phyloP scores from a whole-genome alignment of 2,797 vertebrate genomes.

The Gymnoscopelus microlampas region DNA sequence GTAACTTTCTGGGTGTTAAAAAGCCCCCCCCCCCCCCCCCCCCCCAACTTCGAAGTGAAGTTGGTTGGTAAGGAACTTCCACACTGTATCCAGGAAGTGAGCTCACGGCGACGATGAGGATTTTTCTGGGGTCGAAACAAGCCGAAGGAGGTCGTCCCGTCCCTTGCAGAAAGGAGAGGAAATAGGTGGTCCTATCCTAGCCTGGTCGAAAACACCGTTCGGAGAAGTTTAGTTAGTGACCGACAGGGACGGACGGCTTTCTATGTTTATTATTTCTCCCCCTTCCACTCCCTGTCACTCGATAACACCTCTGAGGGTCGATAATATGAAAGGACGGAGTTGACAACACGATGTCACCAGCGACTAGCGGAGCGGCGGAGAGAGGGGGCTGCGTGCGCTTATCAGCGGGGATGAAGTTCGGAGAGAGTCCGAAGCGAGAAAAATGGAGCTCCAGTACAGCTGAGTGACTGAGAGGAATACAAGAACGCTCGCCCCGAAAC shows the following conservation, averaged over 20 bases:
- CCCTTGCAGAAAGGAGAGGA: constrained; percentile 60
- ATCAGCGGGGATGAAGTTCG: constrained; percentile 61
- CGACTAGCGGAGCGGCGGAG: not conserved
- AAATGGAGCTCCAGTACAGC: constrained; percentile 76
- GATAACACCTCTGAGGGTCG: not conserved
- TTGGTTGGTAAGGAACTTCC: constrained; percentile 44
- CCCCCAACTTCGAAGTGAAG: constrained; percentile 33
- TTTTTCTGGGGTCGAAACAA: constrained; percentile 69
- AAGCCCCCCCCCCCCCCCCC: too few species aligned
- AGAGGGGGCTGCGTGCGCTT: constrained; percentile 18
- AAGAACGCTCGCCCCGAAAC: too few species aligned
- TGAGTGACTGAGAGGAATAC: constrained; percentile 60
- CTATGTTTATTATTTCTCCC: constrained; percentile 8
- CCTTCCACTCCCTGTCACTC: not conserved
- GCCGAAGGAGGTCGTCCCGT: constrained; percentile 68
- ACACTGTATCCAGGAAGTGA: constrained; percentile 76
- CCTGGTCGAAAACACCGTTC: constrained; percentile 68
- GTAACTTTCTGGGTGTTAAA: too few species aligned
- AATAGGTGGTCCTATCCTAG: constrained; percentile 68
- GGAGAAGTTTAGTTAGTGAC: constrained; percentile 37
- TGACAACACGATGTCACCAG: not conserved
- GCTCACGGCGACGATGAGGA: constrained; percentile 47
- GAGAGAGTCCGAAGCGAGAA: constrained; percentile 61
- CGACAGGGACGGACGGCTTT: constrained; percentile 22
- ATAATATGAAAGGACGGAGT: not conserved